Evolutionary conservation across 2,888 invertebrate genomes (phyloP), one percentile per base, ranked within the genome.

Genomic region (Apotomis turbidana): DNA sequence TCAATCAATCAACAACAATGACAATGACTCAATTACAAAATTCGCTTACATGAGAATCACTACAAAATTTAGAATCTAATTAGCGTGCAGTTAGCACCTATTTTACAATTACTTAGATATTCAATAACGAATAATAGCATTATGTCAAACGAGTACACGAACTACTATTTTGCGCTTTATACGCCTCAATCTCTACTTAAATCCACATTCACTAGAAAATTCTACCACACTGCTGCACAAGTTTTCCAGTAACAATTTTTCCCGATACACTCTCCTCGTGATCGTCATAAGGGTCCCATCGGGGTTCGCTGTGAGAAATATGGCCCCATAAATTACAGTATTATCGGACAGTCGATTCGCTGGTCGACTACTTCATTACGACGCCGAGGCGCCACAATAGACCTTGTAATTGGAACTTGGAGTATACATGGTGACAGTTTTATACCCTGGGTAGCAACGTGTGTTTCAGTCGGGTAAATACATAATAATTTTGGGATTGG

Each of bases 271-370:
- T 59, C 59, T 59, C 61, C 73, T 77, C 75, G 76, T 77, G 79
- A 79, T 83, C 83, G 81, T 85, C 87, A 83, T 80, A 77, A 82
- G 81, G 82, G 82, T 83, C 85, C 81, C 77, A 82, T 78, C 79
- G 83, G 83, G 79, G 78, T 81, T 75, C 75, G 79, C 80, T 77
- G 79, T 75, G 82, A 86, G 87, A 88, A 85, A 85, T 88, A 88
- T 88, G 81, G 81, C 73, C 78, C 84, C 81, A 87, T 88, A 88
- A 88, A 88, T 88, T 84, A 86, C 81, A 80, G 81, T 80, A 84
- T 85, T 86, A 87, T 87, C 84, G 83, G 85, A 82, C 81, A 78
- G 79, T 83, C 84, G 81, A 83, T 85, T 83, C 81, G 79, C 79
- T 72, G 68, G 70, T 74, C 71, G 77, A 78, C 74, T 77, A 77